Evolutionary conservation across 2,888 invertebrate species (phyloP).

Genomic region (Mechanitis messenoides): DNA sequence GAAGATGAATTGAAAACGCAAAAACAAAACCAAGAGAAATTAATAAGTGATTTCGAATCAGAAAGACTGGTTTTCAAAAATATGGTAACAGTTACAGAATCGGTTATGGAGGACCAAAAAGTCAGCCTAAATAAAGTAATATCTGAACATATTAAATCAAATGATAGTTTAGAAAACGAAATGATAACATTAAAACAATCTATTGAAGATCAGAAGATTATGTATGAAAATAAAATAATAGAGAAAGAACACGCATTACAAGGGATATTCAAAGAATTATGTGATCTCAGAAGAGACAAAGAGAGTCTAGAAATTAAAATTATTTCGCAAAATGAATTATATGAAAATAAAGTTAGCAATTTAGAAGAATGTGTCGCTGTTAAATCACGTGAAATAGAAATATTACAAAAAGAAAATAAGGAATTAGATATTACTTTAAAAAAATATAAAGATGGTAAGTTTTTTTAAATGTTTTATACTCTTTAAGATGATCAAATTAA

Average conservation of each 20-base stretch:
- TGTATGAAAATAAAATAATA: slow-evolving; percentile 32
- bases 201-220: slow-evolving; percentile 31
- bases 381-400: slow-evolving; percentile 14
- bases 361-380: slow-evolving; percentile 12
- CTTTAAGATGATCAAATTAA: neutral
- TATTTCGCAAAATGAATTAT: slow-evolving; percentile 15
- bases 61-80: slow-evolving; percentile 53
- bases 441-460: slow-evolving; percentile 40
- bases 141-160: slow-evolving; percentile 39
- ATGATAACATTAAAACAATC: slow-evolving; percentile 33
- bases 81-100: slow-evolving; percentile 57
- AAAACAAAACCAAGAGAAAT: slow-evolving; percentile 46
- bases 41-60: slow-evolving; percentile 52
- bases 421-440: slow-evolving; percentile 17
- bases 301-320: slow-evolving; percentile 16
- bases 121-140: slow-evolving; percentile 41
- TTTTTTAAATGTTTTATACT: neutral
- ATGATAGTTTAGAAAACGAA: slow-evolving; percentile 39
- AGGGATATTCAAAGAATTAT: slow-evolving; percentile 34
- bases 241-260: slow-evolving; percentile 37
- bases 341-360: slow-evolving; percentile 10
- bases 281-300: slow-evolving; percentile 24
- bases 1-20: slow-evolving; percentile 46
- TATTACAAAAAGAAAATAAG: slow-evolving; percentile 18
- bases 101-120: slow-evolving; percentile 57